phyloP scores from a whole-genome alignment of 2,113 vertebrate species.

The Ceyx cyanopectus region DNA sequence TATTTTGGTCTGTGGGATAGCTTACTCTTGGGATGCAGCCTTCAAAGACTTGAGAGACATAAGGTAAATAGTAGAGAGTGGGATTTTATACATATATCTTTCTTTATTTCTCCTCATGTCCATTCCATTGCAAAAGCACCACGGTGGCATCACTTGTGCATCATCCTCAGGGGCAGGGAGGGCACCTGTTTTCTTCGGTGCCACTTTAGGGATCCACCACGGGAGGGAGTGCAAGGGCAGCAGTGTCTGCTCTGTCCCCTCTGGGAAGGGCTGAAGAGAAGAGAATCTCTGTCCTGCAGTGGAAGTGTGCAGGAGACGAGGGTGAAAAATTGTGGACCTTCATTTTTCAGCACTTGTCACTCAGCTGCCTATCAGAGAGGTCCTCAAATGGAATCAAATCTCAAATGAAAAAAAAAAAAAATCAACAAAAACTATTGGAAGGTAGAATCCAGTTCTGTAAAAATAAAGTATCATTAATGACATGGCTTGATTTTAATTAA shows the following conservation, averaged over 20 bases:
- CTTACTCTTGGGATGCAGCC: background rate
- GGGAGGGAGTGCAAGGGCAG: constrained; percentile 58
- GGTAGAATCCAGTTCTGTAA: background rate
- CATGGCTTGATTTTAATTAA: background rate
- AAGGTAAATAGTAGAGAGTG: background rate
- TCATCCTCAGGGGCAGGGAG: too few species aligned
- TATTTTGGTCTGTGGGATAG: background rate
- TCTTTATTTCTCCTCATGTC: background rate
- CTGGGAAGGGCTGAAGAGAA: background rate
- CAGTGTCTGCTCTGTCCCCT: background rate
- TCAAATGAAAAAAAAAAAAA: background rate
- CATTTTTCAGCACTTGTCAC: background rate
- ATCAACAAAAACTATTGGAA: background rate
- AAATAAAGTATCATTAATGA: background rate
- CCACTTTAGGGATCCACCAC: constrained; percentile 16
- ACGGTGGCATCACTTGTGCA: rapidly evolving
- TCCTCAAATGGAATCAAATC: background rate
- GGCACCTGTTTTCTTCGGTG: background rate
- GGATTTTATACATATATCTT: background rate
- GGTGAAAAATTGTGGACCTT: background rate
- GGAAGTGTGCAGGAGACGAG: background rate
- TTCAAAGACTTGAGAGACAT: background rate
- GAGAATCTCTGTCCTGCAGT: too few species aligned
- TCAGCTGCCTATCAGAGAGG: background rate
- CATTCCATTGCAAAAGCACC: background rate